phyloP scores from a whole-genome alignment of 2,113 vertebrate genomes.

The Odontophorus gujanensis region DNA sequence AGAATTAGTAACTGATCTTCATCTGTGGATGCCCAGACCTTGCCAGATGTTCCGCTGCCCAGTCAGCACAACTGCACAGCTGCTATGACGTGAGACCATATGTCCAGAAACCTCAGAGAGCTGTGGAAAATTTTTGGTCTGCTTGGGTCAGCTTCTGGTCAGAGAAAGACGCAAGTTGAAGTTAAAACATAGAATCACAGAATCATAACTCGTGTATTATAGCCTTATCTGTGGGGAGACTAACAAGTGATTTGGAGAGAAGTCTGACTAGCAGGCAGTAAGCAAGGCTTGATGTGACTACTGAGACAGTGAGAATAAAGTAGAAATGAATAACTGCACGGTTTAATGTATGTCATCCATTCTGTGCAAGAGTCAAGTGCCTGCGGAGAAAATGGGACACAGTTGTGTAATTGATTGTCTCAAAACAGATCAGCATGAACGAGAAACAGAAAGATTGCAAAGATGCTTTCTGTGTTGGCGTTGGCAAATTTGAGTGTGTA shows the following conservation, averaged over 20 bases:
- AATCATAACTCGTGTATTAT: neutral
- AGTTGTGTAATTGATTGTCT: neutral
- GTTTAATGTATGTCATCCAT: neutral
- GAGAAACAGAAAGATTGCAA: neutral
- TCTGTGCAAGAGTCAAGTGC: neutral
- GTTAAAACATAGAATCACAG: neutral
- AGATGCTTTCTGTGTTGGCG: neutral
- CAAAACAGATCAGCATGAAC: neutral
- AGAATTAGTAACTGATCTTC: neutral
- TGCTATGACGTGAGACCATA: neutral
- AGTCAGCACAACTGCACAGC: constrained; percentile 10
- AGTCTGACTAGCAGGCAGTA: neutral
- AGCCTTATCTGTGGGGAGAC: neutral
- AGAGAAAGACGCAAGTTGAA: neutral
- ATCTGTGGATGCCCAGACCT: neutral
- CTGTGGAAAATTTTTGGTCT: neutral
- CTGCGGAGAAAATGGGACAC: neutral
- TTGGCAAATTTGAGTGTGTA: neutral
- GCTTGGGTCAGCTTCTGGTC: neutral
- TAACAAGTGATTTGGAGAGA: neutral
- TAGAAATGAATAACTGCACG: neutral
- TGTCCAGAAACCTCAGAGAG: neutral
- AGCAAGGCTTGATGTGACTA: neutral
- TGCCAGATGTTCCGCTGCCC: constrained; percentile 51
- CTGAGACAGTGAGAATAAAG: neutral